A percentile compares a stretch with the other conserved stretches of the same genome.
Conservation (phyloP, 1,140 invertebrate species). For the Drosophila tani region DNA sequence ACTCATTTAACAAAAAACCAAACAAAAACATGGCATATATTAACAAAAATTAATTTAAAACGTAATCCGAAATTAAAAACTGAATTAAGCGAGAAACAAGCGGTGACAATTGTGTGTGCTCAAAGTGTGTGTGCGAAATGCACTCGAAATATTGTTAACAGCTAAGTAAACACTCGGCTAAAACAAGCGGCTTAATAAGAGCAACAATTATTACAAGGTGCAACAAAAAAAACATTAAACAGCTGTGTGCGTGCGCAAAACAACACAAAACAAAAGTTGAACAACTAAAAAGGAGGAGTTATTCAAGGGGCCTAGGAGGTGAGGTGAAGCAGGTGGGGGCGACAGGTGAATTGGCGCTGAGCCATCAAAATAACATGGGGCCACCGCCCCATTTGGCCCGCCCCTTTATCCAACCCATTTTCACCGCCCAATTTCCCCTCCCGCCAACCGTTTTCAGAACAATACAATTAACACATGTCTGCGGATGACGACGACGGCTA, state of each 20-base stretch:
- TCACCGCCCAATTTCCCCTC: neutral
- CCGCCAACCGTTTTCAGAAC: conserved; percentile 12
- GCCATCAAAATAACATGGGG: conserved; percentile 39
- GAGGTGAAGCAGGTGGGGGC: conserved; percentile 11
- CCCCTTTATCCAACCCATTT: neutral
- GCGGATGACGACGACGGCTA: conserved; percentile 60
- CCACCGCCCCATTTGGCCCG: neutral
- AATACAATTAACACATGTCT: conserved; percentile 71
- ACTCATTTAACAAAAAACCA: conserved; percentile 1
- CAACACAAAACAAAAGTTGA: conserved; percentile 32
- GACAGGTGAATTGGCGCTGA: conserved; percentile 27
- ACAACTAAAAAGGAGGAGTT: conserved; percentile 10
- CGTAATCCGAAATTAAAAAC: conserved; percentile 18
- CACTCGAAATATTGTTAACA: conserved; percentile 54
- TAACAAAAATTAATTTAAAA: conserved; percentile 8
- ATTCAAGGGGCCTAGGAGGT: neutral
- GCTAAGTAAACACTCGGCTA: conserved; percentile 42
- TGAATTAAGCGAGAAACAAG: neutral
- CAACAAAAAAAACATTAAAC: conserved; percentile 30
- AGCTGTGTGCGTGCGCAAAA: conserved; percentile 46
- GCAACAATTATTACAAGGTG: conserved; percentile 29
- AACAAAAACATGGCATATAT: neutral
- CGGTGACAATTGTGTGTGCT: neutral
- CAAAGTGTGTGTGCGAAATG: conserved; percentile 26
- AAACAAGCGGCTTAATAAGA: conserved; percentile 34